Evolutionary conservation across 2,797 vertebrate species (phyloP), one percentile per base, ranked within the genome.

Genomic region (Acanthurus lineatus): DNA sequence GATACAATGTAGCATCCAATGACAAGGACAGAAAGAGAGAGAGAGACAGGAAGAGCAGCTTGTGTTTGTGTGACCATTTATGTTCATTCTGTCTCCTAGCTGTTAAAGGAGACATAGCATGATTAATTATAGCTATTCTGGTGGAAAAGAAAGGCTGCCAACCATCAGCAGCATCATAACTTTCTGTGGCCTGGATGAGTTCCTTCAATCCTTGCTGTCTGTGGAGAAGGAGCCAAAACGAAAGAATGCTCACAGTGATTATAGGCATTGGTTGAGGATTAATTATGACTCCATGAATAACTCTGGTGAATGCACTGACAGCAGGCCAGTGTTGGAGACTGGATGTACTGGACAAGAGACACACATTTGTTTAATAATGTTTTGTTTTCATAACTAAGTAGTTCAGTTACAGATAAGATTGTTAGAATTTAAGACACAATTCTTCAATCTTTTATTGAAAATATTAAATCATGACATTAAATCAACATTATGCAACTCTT

Each of bases 211-310:
- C 32, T 79, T 66, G 74, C 40, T 77, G 83, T 51, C 66, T 56
- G 44, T 32, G 38, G 38, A 57, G 35, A 44, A 52, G 5, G 48
- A 73, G 64, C 64, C 70, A 25, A 56, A 77, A 32, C 15, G 40
- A 66, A 73, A 64, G 59, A 84, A 87, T 83, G 83, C 73, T 74
- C 11, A 28, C 40, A 63, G 35, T 76, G 54, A 81, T 82, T 74
- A 63, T 1, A 40, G 70, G 51, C 65, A 71, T 61, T 25, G 35
- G 20, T 25, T 5, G 28, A 44, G 63, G 75, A 85, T 79, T 81
- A 76, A 73, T 78, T 76, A 81, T 48, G 45, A 0, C 53, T 45
- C 60, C 52, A 10, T 71, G 47, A 77, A 69, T 84, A 44, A 61
- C 68, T 83, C 69, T 66, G 56, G 11, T 65, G 70, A 77, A 70